These are phyloP conservation scores for Clostera curtula DNA, from an alignment of 2,888 invertebrate genomes.

Conservation along the genomic window DNA sequence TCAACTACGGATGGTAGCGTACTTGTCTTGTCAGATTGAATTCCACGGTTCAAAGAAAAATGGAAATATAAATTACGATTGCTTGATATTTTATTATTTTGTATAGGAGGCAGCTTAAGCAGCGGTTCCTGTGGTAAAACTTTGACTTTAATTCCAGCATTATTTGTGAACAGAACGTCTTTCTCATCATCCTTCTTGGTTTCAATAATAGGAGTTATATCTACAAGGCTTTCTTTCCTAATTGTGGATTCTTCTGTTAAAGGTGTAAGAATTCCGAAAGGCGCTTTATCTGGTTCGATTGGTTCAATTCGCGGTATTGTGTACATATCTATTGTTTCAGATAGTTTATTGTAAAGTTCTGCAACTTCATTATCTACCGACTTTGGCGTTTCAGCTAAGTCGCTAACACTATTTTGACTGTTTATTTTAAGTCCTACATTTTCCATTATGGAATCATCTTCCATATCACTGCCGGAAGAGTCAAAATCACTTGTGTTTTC, in stretches of 20 bases:
- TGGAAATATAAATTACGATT: constrained; percentile 42
- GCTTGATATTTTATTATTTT: constrained; percentile 32
- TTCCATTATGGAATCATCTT: constrained; percentile 55
- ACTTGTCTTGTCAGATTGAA: constrained; percentile 19
- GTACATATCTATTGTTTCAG: constrained; percentile 32
- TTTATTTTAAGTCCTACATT: constrained; percentile 13
- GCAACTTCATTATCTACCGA: constrained; percentile 48
- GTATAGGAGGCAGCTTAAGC: constrained; percentile 55
- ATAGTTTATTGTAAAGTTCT: constrained; percentile 47
- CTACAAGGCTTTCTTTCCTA: constrained; percentile 39
- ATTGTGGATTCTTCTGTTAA: constrained; percentile 52
- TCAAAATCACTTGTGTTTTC: constrained; percentile 32
- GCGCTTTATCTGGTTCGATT: background rate
- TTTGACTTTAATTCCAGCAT: constrained; percentile 37
- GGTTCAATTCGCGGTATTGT: constrained; percentile 2
- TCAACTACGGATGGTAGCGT: constrained; percentile 28
- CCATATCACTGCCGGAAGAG: constrained; percentile 36
- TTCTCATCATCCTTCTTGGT: constrained; percentile 20
- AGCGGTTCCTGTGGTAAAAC: constrained; percentile 26
- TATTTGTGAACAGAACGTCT: constrained; percentile 35
- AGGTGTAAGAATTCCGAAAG: constrained; percentile 35
- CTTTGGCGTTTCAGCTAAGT: constrained; percentile 34
- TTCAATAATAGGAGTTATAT: constrained; percentile 27
- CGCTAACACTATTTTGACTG: constrained; percentile 27
- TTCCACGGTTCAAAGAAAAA: constrained; percentile 31